phyloP scores from a whole-genome alignment of 1,140 invertebrate species.

The Drosophila insularis region DNA sequence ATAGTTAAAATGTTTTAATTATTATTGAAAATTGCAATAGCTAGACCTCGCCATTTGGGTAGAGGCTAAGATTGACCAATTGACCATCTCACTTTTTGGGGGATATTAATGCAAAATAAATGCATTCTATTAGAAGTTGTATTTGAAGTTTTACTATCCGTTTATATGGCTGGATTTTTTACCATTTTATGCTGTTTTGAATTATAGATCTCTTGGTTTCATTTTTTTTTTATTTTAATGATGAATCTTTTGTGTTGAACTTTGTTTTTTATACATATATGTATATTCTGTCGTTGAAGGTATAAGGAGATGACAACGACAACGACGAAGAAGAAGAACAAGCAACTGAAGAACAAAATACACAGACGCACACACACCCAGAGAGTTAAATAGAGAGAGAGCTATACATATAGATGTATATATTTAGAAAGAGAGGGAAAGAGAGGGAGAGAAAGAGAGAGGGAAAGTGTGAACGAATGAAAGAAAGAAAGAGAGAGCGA shows the following conservation, averaged over 20 bases:
- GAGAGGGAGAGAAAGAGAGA: neutral
- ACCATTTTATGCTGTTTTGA: neutral
- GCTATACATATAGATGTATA: too few species aligned
- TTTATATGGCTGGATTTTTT: neutral
- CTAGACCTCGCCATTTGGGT: too few species aligned
- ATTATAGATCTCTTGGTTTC: neutral
- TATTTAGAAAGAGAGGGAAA: neutral
- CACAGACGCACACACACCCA: conserved; percentile 25
- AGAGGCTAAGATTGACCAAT: too few species aligned
- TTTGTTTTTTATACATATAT: neutral
- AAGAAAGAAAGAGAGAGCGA: neutral
- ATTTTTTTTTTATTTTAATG: neutral
- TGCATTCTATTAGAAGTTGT: too few species aligned
- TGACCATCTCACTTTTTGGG: too few species aligned
- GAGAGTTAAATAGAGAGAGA: neutral
- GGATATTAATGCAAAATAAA: too few species aligned
- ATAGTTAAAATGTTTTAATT: too few species aligned
- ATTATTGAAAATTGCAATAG: too few species aligned
- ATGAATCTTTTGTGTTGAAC: neutral
- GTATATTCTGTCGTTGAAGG: neutral
- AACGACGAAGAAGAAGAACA: conserved; percentile 15
- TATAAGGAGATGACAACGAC: conserved; percentile 22
- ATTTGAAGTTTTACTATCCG: too few species aligned
- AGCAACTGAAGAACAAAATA: conserved; percentile 28
- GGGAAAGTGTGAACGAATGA: too few species aligned